A percentile compares a stretch with the other conserved stretches of the same genome.
Evolutionary conservation across 1,140 invertebrate species (phyloP).

Genomic region (Drosophila sproati): DNA sequence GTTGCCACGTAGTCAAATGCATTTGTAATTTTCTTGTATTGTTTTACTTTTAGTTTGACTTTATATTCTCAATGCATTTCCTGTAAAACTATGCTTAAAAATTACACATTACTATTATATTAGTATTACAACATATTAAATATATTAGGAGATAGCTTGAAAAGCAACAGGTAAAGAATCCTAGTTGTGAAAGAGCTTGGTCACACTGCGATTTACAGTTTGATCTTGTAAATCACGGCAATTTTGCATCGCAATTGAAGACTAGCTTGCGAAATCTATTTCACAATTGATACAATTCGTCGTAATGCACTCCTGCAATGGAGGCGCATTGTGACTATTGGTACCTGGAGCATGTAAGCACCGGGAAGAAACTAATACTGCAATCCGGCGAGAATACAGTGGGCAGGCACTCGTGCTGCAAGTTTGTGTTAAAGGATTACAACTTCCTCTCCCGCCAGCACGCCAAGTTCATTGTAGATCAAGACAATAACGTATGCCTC

Average conservation of each 20-base stretch:
- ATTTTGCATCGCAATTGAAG: background rate
- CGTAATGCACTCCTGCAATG: slow-evolving; percentile 9
- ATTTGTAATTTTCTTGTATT: background rate
- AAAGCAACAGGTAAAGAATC: background rate
- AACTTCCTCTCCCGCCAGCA: slow-evolving; percentile 57
- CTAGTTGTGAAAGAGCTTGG: background rate
- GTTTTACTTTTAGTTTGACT: background rate
- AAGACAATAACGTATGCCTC: slow-evolving; percentile 20
- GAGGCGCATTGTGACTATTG: slow-evolving; percentile 23
- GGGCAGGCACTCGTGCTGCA: slow-evolving; percentile 59
- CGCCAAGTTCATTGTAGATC: slow-evolving; percentile 40
- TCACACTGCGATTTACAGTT: slow-evolving; percentile 6
- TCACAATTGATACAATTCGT: background rate
- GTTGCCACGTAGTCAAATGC: background rate
- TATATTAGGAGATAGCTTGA: too few species aligned
- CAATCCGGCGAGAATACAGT: slow-evolving; percentile 39
- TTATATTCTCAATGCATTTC: background rate
- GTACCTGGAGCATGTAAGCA: slow-evolving; percentile 55
- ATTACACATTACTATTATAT: background rate
- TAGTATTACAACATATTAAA: background rate
- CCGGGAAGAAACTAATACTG: slow-evolving; percentile 29
- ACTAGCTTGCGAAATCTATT: background rate
- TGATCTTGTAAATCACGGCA: background rate
- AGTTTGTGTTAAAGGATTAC: slow-evolving; percentile 32
- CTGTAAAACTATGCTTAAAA: background rate